phyloP scores from a whole-genome alignment of 2,113 vertebrate genomes.

The Brachirus orientalis region DNA sequence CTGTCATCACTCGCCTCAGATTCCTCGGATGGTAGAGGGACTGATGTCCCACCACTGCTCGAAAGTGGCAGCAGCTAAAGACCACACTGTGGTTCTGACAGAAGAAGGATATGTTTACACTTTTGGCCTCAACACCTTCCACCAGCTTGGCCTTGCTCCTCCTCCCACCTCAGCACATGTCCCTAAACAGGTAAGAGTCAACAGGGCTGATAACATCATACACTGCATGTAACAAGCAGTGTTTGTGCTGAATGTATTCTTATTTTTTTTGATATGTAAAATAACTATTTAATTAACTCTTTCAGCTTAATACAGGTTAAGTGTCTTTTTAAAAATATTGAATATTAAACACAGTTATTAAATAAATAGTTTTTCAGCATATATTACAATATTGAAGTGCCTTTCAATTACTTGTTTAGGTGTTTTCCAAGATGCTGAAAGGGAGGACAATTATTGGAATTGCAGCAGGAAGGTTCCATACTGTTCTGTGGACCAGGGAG shows the following conservation, averaged over 20 bases:
- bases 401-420: constrained; percentile 69
- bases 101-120: constrained; percentile 94
- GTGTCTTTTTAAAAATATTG: too few species aligned
- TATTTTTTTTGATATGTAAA: background rate
- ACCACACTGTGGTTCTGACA: constrained; percentile 95
- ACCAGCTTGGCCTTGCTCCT: constrained; percentile 92
- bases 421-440: constrained; percentile 92
- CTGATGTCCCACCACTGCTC: constrained; percentile 89
- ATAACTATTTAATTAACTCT: background rate
- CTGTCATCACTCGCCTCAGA: constrained; percentile 66
- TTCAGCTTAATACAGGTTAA: too few species aligned
- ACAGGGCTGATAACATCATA: background rate
- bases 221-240: background rate
- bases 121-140: constrained; percentile 94
- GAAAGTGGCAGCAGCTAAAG: constrained; percentile 93
- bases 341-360: background rate
- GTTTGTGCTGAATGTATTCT: background rate
- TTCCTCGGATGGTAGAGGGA: constrained; percentile 93
- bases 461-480: constrained; percentile 96
- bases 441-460: constrained; percentile 91
- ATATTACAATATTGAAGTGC: background rate
- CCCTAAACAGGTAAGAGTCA: constrained; percentile 90
- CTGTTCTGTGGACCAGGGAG: constrained; percentile 94
- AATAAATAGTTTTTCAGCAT: background rate
- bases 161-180: constrained; percentile 86